These are phyloP conservation scores for Trisateles emortualis DNA, from an alignment of 2,888 invertebrate species.

Conservation along the genomic window DNA sequence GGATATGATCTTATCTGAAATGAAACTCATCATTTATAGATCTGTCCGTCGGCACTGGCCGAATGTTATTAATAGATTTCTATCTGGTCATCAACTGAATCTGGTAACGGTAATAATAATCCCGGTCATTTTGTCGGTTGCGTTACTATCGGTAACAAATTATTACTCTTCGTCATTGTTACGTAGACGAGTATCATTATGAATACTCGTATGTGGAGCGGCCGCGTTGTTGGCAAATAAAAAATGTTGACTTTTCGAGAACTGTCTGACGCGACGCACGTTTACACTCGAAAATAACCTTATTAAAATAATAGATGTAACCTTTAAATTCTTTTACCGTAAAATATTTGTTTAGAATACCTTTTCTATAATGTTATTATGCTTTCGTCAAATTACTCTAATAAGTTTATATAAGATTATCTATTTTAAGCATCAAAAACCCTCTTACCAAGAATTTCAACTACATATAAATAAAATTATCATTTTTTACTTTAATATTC, in stretches of 20 bases:
- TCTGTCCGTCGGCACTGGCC: slow-evolving; percentile 80
- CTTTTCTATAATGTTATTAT: slow-evolving; percentile 30
- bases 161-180: slow-evolving; percentile 58
- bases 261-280: slow-evolving; percentile 18
- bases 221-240: slow-evolving; percentile 29
- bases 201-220: slow-evolving; percentile 37
- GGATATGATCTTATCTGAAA: slow-evolving; percentile 85
- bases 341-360: not conserved
- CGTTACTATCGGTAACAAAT: slow-evolving; percentile 78
- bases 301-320: too few relatives aligned
- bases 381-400: slow-evolving; percentile 33
- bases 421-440: slow-evolving; percentile 32
- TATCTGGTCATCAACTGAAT: slow-evolving; percentile 84
- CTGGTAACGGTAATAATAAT: slow-evolving; percentile 75
- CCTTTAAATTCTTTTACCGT: not conserved
- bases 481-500: slow-evolving; percentile 25
- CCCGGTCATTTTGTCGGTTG: slow-evolving; percentile 73
- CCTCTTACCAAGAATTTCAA: slow-evolving; percentile 21
- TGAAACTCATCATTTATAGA: slow-evolving; percentile 86
- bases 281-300: slow-evolving; percentile 1
- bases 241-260: slow-evolving; percentile 30
- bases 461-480: slow-evolving; percentile 32
- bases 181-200: slow-evolving; percentile 31
- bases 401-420: slow-evolving; percentile 33
- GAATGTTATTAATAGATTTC: slow-evolving; percentile 86